These are phyloP conservation scores for Pedetes capensis DNA, from an alignment of 2,113 vertebrate species.

Conservation along the genomic window DNA sequence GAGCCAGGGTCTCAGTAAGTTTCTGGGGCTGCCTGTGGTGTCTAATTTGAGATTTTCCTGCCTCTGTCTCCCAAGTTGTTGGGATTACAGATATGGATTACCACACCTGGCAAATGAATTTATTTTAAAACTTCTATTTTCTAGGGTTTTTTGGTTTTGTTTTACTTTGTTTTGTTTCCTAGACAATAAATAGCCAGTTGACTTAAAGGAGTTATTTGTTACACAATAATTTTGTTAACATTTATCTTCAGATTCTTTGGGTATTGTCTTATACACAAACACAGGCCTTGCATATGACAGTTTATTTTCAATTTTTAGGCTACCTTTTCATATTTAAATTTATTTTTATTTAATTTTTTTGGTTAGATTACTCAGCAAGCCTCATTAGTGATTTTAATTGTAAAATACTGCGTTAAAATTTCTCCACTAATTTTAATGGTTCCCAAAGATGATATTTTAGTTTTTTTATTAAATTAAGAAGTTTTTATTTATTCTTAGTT, in stretches of 20 bases:
- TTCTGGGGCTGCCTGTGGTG: too few relatives aligned
- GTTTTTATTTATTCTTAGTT: neutral
- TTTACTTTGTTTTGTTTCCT: neutral
- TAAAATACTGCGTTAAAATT: constrained; percentile 42
- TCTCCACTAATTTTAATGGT: neutral
- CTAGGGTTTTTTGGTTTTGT: neutral
- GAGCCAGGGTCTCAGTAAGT: too few relatives aligned
- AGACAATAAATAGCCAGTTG: neutral
- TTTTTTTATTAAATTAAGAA: neutral
- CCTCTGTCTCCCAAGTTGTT: too few relatives aligned
- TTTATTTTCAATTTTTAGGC: constrained; percentile 3
- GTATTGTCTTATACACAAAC: neutral
- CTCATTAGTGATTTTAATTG: neutral
- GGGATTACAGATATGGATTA: too few relatives aligned
- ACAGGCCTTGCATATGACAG: neutral
- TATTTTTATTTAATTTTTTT: neutral
- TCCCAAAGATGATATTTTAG: neutral
- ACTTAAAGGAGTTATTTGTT: neutral
- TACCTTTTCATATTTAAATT: constrained; percentile 19
- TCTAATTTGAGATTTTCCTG: too few relatives aligned
- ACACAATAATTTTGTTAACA: neutral
- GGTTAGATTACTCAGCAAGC: neutral
- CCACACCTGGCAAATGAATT: too few relatives aligned
- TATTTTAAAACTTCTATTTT: neutral
- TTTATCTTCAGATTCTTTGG: neutral